Evolutionary conservation across 1,140 invertebrate species (phyloP), one percentile per base, ranked within the genome.

Genomic region (Drosophila seguyi): DNA sequence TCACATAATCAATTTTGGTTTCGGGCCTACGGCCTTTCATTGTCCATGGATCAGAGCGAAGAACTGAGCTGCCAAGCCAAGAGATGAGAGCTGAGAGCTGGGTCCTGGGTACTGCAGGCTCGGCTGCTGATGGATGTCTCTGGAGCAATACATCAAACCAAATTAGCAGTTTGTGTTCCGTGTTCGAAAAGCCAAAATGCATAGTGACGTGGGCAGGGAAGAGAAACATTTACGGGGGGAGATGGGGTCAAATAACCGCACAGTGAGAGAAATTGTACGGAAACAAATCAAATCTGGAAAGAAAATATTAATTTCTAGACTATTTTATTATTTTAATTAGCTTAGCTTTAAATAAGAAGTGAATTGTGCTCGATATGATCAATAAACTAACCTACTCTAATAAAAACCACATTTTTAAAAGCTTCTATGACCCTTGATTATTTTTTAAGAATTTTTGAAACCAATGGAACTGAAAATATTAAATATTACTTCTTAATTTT

Each of bases 61-160:
- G 36, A 58, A n/a, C 42, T 10, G 34, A 11, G 48, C 48, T 31
- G 27, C 27, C 27, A 52, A 11, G 8, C 13, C 18, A 20, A 58
- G 38, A 7, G 27, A 22, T 18, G 16, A 39, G 36, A 45, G 44
- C 61, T 36, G 36, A 22, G 62, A 10, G 16, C 38, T 14, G 62
- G 45, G 56, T 4, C 0, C 48, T 53, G 50, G 50, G 14, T 22
- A 22, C 44, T 34, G 52, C 34, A 50, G 55, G 56, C 58, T 47
- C 47, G 50, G 45, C 65, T 80, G 80, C 68, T 88, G 84, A 88
- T 84, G 68, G 84, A 88, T 80, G 80, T 88, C 84, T 79, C 85
- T 69, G 71, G 85, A 83, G 84, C 84, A 68, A 90, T 85, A 85
- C 77, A 90, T 88, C 85, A 90, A 90, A 90, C 85, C 81, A 88